Base-by-base conservation (phyloP, 2,888 invertebrate genomes). In the Hemistola chrysoprasaria region DNA sequence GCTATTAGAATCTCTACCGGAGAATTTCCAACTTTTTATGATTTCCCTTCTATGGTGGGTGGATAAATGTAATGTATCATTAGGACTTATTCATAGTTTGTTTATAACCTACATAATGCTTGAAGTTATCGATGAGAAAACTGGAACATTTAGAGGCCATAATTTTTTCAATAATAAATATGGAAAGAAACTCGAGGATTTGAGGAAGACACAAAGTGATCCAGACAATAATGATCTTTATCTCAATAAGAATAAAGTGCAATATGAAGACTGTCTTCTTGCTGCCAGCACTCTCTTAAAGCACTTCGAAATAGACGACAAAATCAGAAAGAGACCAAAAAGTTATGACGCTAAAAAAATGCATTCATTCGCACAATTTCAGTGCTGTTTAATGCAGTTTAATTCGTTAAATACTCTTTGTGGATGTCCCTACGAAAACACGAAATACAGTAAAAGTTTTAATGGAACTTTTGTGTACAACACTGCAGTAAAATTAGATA, bases 381-480 rank as follows among this genome's bases (percentile, higher is more conserved):
- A 94, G 66, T 91, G 90, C 72, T 91, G 91, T 59, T 66, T 93
- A 22, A 77, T 83, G 6, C 90, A 92, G 53, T 72, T 90, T 1
- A 90, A 90, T 54, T 78, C 91, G 56, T 74, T 96, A 6, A 95
- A 95, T 78, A 84, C 80, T 0, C 62, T 95, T 23, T 87, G 95
- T 33, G 82, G 90, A 40, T 83, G 75, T 40, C 93, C 93, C 0
- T 92, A 92, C 61, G 65, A 84, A 22, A 73, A 81, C 50, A 90
- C 91, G 24, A 77, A 85, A 22, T 89, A 93, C 62, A 90, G 90
- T n/a, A 91, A 92, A 57, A 84, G 92, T 47, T 95, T 91, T 53
- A 93, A 94, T 73, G 95, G 95, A 0, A 93, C 94, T 0, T 93
- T 95, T 72, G 69, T 94, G 0, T 95, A 95, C 59, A 95, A 95